Evolutionary conservation across 2,113 vertebrate genomes (phyloP), one percentile per base, ranked within the genome.

Genomic region (Saguinus imperator): DNA sequence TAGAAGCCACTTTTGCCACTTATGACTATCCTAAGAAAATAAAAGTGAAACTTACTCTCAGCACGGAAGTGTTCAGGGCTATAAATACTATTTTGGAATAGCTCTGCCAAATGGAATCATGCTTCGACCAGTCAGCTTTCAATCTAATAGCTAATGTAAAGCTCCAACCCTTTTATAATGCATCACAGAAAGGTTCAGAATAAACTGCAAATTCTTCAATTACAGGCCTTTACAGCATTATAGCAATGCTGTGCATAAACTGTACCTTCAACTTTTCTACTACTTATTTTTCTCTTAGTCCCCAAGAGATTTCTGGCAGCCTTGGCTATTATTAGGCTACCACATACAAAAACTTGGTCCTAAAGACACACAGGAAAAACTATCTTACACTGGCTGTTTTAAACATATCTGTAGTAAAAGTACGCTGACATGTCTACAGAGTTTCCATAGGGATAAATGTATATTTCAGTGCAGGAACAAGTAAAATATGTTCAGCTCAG

Each of bases 121-220:
- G 23, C 11, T 87, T 81, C 13, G 96, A 93, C 79, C 91, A 97
- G 83, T 82, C 95, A 48, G 70, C 52, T 87, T 92, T 96, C 93
- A 85, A 73, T 87, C 64, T 94, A 8, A 48, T 0, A 0, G 16
- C 32, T 86, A 96, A 94, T 79, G 66, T 86, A 94, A 92, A 98
- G 93, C 12, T 76, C 32, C 8, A 93, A 57, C 3, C 25, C 80
- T 52, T 81, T 93, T 55, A 94, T 4, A 96, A 86, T 8, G 32
- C 88, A 97, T 64, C 58, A 98, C 13, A 91, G 27, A 91, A 40
- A 94, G 45, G 32, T 95, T 87, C 50, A 94, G 58, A 75, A 27
- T 89, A 12, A 57, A 35, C 13, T 87, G 87, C 94, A 20, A 37
- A 82, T 35, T 48, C 66, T 94, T 96, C 55, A 91, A 80, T 16